phyloP scores from a whole-genome alignment of 2,797 vertebrate genomes.

The Cichlasoma orientale region DNA sequence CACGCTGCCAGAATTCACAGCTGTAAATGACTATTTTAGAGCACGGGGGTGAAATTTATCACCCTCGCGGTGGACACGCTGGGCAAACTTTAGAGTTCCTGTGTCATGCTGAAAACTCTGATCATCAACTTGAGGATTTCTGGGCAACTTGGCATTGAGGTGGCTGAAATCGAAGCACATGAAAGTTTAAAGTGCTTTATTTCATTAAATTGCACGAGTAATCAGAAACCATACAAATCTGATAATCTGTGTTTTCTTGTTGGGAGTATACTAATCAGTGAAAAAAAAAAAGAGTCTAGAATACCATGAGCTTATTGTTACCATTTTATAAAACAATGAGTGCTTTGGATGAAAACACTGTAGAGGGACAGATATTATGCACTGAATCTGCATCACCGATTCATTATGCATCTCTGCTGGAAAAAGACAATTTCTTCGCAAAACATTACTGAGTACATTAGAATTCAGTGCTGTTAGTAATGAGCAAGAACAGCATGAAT shows the following conservation, averaged over 20 bases:
- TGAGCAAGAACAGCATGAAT: constrained; percentile 27
- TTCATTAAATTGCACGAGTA: constrained; percentile 2
- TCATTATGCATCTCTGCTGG: background rate
- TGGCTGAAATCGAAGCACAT: background rate
- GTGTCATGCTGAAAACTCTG: constrained; percentile 62
- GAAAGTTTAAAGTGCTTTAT: background rate
- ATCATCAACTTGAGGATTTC: constrained; percentile 56
- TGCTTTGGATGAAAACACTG: background rate
- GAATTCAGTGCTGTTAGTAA: constrained; percentile 24
- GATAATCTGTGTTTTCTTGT: background rate
- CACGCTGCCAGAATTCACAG: constrained; percentile 57
- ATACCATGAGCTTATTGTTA: background rate
- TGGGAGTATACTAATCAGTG: constrained; percentile 1
- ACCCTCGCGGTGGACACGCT: constrained; percentile 67
- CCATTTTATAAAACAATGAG: constrained; percentile 6
- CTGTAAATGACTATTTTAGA: constrained; percentile 77
- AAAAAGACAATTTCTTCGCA: background rate
- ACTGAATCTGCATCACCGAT: constrained; percentile 10
- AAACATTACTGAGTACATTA: constrained; percentile 12
- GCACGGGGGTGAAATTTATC: constrained; percentile 76
- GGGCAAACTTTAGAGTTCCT: constrained; percentile 78
- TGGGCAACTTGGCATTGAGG: constrained; percentile 32
- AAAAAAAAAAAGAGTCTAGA: background rate
- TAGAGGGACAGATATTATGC: background rate
- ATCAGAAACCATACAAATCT: constrained; percentile 13